phyloP scores from a whole-genome alignment of 2,888 invertebrate genomes.

The Sialis fuliginosa region DNA sequence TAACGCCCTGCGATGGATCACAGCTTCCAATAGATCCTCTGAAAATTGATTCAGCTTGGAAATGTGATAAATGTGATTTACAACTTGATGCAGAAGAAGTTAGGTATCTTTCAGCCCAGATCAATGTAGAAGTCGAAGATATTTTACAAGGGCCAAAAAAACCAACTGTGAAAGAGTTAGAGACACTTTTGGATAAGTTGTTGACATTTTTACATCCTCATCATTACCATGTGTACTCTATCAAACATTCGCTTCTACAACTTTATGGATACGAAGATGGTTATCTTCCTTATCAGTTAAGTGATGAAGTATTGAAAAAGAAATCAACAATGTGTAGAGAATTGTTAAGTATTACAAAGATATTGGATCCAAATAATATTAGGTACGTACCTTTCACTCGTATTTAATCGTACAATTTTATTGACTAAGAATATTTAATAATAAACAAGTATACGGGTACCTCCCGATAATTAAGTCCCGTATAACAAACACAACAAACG shows the following conservation, averaged over 20 bases:
- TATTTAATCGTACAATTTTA: too few relatives aligned
- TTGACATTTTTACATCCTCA: conserved; percentile 63
- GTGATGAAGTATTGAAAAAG: conserved; percentile 38
- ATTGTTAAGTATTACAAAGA: conserved; percentile 39
- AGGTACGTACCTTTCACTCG: too few relatives aligned
- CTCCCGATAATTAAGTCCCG: too few relatives aligned
- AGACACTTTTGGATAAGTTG: conserved; percentile 46
- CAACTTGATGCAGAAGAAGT: conserved; percentile 46
- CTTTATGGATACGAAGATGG: conserved; percentile 54
- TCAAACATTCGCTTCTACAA: conserved; percentile 69
- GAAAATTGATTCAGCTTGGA: conserved; percentile 55
- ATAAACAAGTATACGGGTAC: too few relatives aligned
- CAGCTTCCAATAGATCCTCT: conserved; percentile 55
- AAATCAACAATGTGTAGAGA: conserved; percentile 52
- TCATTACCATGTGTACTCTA: conserved; percentile 66
- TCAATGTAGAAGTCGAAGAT: conserved; percentile 59
- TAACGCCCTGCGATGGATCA: conserved; percentile 41
- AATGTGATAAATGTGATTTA: conserved; percentile 51
- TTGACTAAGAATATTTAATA: too few relatives aligned
- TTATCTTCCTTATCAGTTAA: conserved; percentile 31
- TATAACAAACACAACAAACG: too few relatives aligned
- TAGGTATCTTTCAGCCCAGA: conserved; percentile 44
- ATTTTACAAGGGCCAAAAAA: conserved; percentile 33
- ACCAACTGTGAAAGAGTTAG: conserved; percentile 38
- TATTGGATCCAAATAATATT: conserved; percentile 54